Percentiles rank a stretch among this genome's conserved stretches.
Evolutionary conservation across 2,888 invertebrate genomes (phyloP).

Genomic region (Allolobophora icterica): DNA sequence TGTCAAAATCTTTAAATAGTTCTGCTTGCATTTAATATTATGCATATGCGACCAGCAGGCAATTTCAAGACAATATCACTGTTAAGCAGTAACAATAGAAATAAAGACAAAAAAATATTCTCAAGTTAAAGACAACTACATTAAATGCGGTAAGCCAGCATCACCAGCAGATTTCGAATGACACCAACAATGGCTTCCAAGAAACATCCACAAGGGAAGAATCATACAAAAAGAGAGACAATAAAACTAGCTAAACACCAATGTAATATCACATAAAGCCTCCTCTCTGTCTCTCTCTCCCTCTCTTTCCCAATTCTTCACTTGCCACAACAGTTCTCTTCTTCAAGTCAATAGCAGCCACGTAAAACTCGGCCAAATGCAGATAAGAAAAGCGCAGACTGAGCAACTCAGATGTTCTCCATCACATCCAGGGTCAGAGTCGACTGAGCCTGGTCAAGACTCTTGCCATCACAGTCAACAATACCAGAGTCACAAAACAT

Average conservation of each 20-base stretch:
- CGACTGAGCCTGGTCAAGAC: background rate
- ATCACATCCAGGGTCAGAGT: background rate
- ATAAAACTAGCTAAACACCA: slow-evolving; percentile 19
- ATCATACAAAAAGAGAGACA: background rate
- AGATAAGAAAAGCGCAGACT: background rate
- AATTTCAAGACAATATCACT: slow-evolving; percentile 26
- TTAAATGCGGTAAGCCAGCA: slow-evolving; percentile 7
- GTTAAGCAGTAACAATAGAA: slow-evolving; percentile 12
- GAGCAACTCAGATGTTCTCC: background rate
- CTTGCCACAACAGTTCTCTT: background rate
- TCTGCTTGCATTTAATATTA: background rate
- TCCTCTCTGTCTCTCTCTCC: slow-evolving; percentile 30
- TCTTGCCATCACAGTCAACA: slow-evolving; percentile 4
- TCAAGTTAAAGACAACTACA: slow-evolving; percentile 22
- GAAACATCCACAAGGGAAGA: slow-evolving; percentile 19
- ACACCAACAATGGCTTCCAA: background rate
- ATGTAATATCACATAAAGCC: slow-evolving; percentile 22
- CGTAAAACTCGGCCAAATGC: background rate
- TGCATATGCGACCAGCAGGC: slow-evolving; percentile 23
- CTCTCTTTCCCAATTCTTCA: slow-evolving; percentile 13
- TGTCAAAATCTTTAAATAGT: background rate
- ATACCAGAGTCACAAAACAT: slow-evolving; percentile 1
- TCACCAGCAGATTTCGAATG: slow-evolving; percentile 19
- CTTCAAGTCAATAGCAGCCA: background rate
- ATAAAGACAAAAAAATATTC: slow-evolving; percentile 28